Base-by-base conservation (phyloP, 2,113 vertebrate species). In the Heterocephalus glaber region DNA sequence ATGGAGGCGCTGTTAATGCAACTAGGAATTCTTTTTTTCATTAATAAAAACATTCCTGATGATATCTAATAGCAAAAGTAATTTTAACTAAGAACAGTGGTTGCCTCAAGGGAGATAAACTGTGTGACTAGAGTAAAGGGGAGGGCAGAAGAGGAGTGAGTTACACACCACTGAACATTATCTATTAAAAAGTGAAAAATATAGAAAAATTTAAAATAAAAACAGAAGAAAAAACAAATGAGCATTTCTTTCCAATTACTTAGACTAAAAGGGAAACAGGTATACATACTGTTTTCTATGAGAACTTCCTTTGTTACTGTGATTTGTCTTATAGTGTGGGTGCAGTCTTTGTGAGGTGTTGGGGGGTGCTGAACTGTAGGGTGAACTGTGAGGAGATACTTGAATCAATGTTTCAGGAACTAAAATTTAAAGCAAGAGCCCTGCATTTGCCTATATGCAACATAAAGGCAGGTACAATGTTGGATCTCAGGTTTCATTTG, bases 21-120 rank as follows among this genome's bases (percentile, higher is more conserved):
- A 61, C 52, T 13, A 92, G 89, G n/a, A n/a, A 85, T 91, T 96
- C 26, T 54, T 96, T 96, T 76, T 92, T 77, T 38, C 30, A 95
- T 96, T 83, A 94, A 72, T 54, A 13, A 93, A 33, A 35, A 74
- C 11, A 95, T 87, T 90, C 85, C 81, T 52, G n/a, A 49, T 89
- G 56, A 65, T 90, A 88, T 97, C 65, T 83, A 95, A 76, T 54
- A 93, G 65, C 61, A 74, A 91, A 61, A 93, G 76, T 79, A 81
- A 68, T 63, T 80, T 22, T 28, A 70, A 58, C 28, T 28, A 70
- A 58, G 61, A 93, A 77, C 38, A 38, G 63, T 54, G 65, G 80
- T 81, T n/a, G 68, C 84, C 66, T 80, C 16, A 74, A 90, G 86
- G 56, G 26, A 81, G 49, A 80, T 26, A 93, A 44, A 49, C 28